Evolutionary conservation across 2,113 vertebrate genomes (phyloP), one percentile per base, ranked within the genome.

Genomic region (Kryptolebias marmoratus): DNA sequence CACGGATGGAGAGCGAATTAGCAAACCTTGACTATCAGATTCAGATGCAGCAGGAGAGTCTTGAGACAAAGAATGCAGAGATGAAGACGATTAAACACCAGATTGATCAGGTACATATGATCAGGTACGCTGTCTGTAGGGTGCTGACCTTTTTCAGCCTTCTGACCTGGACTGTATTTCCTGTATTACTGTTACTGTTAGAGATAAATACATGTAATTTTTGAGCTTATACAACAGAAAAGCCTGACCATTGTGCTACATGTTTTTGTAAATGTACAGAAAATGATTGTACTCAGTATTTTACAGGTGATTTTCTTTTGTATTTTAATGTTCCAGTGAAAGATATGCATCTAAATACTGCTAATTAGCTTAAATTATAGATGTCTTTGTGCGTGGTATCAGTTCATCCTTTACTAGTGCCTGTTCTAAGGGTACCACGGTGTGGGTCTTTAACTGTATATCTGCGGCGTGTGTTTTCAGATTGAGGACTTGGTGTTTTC

Each of bases 401-500:
- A 30, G 27, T 28, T 55, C 53, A 55, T 50, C 14, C 48, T 28
- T 48, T 15, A 48, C 47, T 15, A 14, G 47, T 48, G 47, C 47
- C 15, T 48, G 47, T 5, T 15, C 47, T 48, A 6, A 50, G 48
- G 5, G 16, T 16, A 50, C 7, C 48, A 50, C 16, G 3, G 0
- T 49, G 15, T 39, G 7, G 16, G 2, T 13, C 32, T 47, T 48
- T 31, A 48, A 14, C 30, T 31, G 32, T 71, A 27, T 11, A 8
- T 6, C 22, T 52, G 1, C 2, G 64, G 4, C 82, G 10, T 68
- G 9, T 83, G 13, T 67, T 4, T 85, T 75, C 59, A 99, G 98
- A 93, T 95, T 36, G 97, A 99, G 89, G 96, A 98, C 84, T 27
- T 18, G 64, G 94, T 98, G 85, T 99, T 99, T 90, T 81, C 1